Base-by-base conservation (phyloP, 2,797 vertebrate genomes). In the Oophaga sylvatica region DNA sequence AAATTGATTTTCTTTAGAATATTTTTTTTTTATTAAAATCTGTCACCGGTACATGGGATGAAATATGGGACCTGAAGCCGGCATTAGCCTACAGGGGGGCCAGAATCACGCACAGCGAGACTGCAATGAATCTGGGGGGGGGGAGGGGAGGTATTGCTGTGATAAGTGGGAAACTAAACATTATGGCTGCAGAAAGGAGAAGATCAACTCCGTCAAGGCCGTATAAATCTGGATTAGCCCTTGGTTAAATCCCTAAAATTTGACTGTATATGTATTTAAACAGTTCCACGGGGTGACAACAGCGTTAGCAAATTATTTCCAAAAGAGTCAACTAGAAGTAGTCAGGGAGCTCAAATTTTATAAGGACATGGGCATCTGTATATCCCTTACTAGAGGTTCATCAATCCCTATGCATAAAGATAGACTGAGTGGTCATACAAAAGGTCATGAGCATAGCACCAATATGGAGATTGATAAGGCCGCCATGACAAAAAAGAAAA, bases 1-100 rank as follows among this genome's bases (percentile, higher is more conserved):
- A 78, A 67, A 80, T 53, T 70, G 53, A 87, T 82, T 63, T 76
- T 81, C 73, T 75, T 77, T 76, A 84, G 83, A 84, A 84, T 83
- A 59, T 8, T 56, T 35, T 65, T 8, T 56, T 35, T 65, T 76
- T 53, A 84, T 76, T 76, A 84, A 84, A 84, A 76, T 48, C 71
- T 84, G 83, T 41, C 83, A 62, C 59, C 76, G 59, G 59, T 77
- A 76, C 59, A 77, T 75, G 70, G 68, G 31, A 65, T 84, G 57
- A 84, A 76, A 76, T 62, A 63, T 35, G 60, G 71, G 59, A 76
- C 82, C 82, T 45, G 29, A 31, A 83, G 5, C 35, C 9, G 22
- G 62, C 15, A 26, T 81, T 48, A 9, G 62, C 60, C 45, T 67
- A 82, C 11, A 26, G 35, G 60, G 60, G 80, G 56, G 29, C 35